Evolutionary conservation across 92 coral and sea anemone genomes (phyloP), one percentile per base, ranked within the genome.

Genomic region (Porites divaricata): DNA sequence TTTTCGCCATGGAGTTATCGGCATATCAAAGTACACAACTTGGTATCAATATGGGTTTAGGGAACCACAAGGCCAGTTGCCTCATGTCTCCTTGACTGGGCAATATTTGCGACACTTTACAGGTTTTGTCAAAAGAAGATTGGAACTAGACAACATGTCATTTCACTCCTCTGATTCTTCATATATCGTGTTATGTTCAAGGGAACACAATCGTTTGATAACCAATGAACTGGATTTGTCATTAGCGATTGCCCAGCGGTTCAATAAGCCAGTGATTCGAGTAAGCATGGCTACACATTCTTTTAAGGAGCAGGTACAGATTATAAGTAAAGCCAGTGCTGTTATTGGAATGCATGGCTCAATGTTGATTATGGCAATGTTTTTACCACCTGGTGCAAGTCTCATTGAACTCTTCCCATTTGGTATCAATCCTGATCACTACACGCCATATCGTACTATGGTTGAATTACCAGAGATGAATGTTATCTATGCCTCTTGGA

Each of bases 11-110:
- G 93, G 93, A 20, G 74, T 93, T 2, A 93, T 97, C 24, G 98
- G 99, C 6, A 87, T 97, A 74, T 91, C 96, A 77, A 97, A 97
- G 56, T 88, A 76, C 52, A 93, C 98, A 63, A 95, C 98, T 13
- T 97, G 99, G 99, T 97, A 97, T 57, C 98, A 97, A 50, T 97
- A 95, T 88, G 99, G 99, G 21, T 97, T 97, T 50, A 91, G 84
- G 20, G 75, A 68, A 28, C 97, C 98, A 6, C 99, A 97, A 72
- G 95, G 97, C 6, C 91, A 97, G 56, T 85, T 94, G 19, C 83
- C 90, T 26, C 84, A 75, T 20, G 76, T 91, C 74, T 88, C 85
- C 11, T 70, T 92, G 52, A 86, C 88, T 49, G 95, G 94, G 50
- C 41, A 45, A 8, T 84, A 93, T 45, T 73, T 95, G 49, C 78